Conservation (phyloP, 2,113 vertebrate genomes). For the Holacanthus passer region DNA sequence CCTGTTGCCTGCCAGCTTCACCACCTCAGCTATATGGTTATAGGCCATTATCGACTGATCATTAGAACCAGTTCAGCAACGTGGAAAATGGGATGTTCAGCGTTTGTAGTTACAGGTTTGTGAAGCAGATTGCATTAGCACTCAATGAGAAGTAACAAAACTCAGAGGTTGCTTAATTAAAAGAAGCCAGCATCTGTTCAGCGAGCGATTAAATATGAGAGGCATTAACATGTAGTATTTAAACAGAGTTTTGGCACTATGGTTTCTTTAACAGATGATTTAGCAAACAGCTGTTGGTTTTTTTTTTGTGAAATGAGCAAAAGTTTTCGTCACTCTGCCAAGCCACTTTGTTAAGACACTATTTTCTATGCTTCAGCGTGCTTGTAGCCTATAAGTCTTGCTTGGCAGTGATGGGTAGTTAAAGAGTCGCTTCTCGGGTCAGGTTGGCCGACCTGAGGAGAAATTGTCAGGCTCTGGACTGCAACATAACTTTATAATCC, state of each 20-base stretch:
- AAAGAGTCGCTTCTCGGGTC: slow-evolving; percentile 42
- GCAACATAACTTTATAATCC: slow-evolving; percentile 49
- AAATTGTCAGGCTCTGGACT: slow-evolving; percentile 40
- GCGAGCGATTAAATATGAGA: slow-evolving; percentile 76
- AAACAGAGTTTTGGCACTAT: slow-evolving; percentile 70
- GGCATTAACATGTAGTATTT: slow-evolving; percentile 75
- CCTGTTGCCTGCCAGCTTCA: slow-evolving; percentile 49
- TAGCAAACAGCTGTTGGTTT: slow-evolving; percentile 80
- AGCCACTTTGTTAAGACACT: slow-evolving; percentile 64
- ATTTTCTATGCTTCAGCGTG: slow-evolving; percentile 60
- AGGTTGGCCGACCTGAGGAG: slow-evolving; percentile 29
- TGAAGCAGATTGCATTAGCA: slow-evolving; percentile 72
- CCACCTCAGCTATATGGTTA: slow-evolving; percentile 58
- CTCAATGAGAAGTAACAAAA: slow-evolving; percentile 71
- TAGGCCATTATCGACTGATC: slow-evolving; percentile 74
- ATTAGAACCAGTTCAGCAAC: slow-evolving; percentile 79
- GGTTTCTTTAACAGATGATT: slow-evolving; percentile 83
- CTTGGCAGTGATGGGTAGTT: slow-evolving; percentile 55
- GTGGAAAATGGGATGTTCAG: slow-evolving; percentile 79
- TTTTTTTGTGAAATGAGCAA: slow-evolving; percentile 61
- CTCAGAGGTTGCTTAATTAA: slow-evolving; percentile 81
- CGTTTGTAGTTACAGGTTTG: slow-evolving; percentile 75
- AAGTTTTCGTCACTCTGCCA: slow-evolving; percentile 50
- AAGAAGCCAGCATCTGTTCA: slow-evolving; percentile 80
- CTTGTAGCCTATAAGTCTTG: slow-evolving; percentile 41